A percentile compares a stretch with the other conserved stretches of the same genome.
Conservation (phyloP, 92 coral and sea anemone genomes). For the Epizoanthus stellaris region DNA sequence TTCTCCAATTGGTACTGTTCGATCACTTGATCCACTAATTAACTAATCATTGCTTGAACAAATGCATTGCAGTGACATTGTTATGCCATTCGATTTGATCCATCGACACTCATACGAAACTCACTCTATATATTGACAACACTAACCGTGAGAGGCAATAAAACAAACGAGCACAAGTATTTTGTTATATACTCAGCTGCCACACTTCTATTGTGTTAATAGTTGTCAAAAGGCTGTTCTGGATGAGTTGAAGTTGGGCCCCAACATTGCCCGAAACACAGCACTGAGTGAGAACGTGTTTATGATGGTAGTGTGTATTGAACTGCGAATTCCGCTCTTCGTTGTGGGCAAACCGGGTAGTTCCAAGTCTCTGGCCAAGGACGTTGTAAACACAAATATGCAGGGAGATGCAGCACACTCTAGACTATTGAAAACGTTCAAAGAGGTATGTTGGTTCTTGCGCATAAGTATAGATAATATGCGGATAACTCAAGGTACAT, state of each 20-base stretch:
- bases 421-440: conserved; percentile 68
- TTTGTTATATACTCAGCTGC: too few species aligned
- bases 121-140: too few species aligned
- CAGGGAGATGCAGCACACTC: conserved; percentile 83
- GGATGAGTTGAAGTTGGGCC: conserved; percentile 75
- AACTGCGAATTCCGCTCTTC: conserved; percentile 87
- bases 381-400: conserved; percentile 80
- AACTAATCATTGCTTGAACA: too few species aligned
- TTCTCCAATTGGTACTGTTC: too few species aligned
- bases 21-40: too few species aligned
- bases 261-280: conserved; percentile 89
- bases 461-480: not conserved
- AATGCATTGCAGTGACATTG: too few species aligned
- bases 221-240: conserved; percentile 87
- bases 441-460: conserved; percentile 54
- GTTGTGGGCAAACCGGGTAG: conserved; percentile 93
- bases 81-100: too few species aligned
- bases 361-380: conserved; percentile 82
- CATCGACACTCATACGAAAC: too few species aligned
- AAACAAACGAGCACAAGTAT: too few species aligned
- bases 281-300: conserved; percentile 90
- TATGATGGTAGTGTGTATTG: conserved; percentile 94
- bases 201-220: not conserved
- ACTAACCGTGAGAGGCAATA: too few species aligned
- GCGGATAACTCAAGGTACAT: not conserved